Percentiles rank a stretch among this genome's conserved stretches.
phyloP scores from a whole-genome alignment of 2,797 vertebrate species.

The Masticophis lateralis region DNA sequence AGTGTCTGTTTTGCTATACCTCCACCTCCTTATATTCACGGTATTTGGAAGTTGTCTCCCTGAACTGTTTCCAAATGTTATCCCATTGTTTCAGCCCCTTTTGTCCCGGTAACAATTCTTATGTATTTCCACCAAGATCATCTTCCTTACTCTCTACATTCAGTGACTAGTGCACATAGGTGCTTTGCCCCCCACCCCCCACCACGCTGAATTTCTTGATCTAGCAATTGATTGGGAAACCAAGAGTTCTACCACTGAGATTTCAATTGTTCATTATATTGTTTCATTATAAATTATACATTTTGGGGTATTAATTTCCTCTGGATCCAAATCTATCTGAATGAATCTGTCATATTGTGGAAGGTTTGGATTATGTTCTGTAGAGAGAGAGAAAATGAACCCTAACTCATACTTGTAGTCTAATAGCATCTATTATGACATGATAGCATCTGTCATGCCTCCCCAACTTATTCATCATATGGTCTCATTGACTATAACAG shows the following conservation, averaged over 20 bases:
- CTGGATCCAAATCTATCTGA: not conserved
- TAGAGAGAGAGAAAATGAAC: not conserved
- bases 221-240: not conserved
- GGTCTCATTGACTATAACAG: not conserved
- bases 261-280: not conserved
- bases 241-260: not conserved
- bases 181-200: too few species aligned
- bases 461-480: not conserved
- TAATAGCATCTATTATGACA: not conserved
- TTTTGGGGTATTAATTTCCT: not conserved
- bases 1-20: not conserved
- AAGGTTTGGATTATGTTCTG: not conserved
- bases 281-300: not conserved
- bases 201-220: not conserved
- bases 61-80: not conserved
- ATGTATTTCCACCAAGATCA: not conserved
- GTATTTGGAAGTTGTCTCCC: not conserved
- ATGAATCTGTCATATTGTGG: not conserved
- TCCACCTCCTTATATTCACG: not conserved
- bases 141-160: not conserved
- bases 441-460: not conserved
- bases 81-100: not conserved
- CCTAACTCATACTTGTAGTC: not conserved
- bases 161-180: not conserved
- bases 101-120: not conserved